These are phyloP conservation scores for Colostygia pectinataria DNA, from an alignment of 2,888 invertebrate species.

Conservation along the genomic window DNA sequence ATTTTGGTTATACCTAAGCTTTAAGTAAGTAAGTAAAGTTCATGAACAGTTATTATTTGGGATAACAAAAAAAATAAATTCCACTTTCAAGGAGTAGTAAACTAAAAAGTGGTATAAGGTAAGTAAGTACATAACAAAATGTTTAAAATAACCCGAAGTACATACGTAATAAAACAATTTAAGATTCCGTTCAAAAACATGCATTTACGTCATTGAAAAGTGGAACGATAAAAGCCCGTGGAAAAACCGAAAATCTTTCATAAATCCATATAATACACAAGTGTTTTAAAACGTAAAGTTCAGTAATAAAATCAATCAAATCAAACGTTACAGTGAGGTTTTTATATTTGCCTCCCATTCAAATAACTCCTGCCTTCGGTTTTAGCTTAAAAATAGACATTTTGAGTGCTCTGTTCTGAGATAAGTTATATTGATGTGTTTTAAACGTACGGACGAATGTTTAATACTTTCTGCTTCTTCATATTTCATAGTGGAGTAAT, in stretches of 20 bases:
- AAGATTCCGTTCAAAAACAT: constrained; percentile 25
- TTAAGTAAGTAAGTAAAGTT: too few relatives aligned
- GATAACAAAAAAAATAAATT: too few relatives aligned
- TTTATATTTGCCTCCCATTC: constrained; percentile 63
- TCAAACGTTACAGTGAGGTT: constrained; percentile 60
- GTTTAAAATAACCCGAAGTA: too few relatives aligned
- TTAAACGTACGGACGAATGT: constrained; percentile 61
- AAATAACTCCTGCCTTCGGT: constrained; percentile 41
- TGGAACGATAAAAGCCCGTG: constrained; percentile 27
- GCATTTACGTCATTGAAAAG: constrained; percentile 33
- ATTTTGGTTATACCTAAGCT: constrained; percentile 1
- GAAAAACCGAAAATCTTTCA: constrained; percentile 51
- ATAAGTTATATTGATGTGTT: constrained; percentile 76
- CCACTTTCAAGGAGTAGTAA: too few relatives aligned
- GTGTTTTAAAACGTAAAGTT: constrained; percentile 67
- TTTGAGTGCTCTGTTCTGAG: constrained; percentile 71
- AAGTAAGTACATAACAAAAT: too few relatives aligned
- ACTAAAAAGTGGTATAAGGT: too few relatives aligned
- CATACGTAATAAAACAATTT: background rate
- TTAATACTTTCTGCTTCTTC: constrained; percentile 56
- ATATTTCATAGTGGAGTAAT: constrained; percentile 50
- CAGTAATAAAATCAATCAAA: constrained; percentile 80
- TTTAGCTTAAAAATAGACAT: constrained; percentile 78
- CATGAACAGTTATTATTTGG: too few relatives aligned
- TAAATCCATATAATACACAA: constrained; percentile 39